Evolutionary conservation across 2,888 invertebrate genomes (phyloP).

Genomic region (Drosophila villosipedis): DNA sequence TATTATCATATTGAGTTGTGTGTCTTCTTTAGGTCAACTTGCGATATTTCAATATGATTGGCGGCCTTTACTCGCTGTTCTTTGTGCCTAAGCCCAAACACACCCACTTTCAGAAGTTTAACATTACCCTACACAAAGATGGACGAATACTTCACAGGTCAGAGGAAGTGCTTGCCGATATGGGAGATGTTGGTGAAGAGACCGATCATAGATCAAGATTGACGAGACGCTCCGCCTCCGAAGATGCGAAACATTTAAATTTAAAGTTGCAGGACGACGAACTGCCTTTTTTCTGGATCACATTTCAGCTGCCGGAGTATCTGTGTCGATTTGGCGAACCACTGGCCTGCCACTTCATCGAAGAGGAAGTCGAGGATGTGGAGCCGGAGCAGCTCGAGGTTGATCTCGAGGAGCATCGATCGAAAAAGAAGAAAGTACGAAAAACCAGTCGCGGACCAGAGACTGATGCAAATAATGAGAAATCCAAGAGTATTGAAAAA

Average conservation of each 20-base stretch:
- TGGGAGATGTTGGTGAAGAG: not conserved
- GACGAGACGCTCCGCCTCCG: not conserved
- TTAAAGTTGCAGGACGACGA: slow-evolving; percentile 36
- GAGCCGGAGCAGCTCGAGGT: not conserved
- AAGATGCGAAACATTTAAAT: not conserved
- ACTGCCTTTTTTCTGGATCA: slow-evolving; percentile 70
- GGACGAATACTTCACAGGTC: slow-evolving; percentile 45
- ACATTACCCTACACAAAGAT: slow-evolving; percentile 73
- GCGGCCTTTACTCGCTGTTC: slow-evolving; percentile 78
- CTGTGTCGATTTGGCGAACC: slow-evolving; percentile 80
- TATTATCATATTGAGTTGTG: too few species aligned
- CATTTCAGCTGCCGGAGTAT: slow-evolving; percentile 69
- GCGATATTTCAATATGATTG: slow-evolving; percentile 74
- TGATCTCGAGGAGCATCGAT: not conserved
- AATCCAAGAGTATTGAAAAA: not conserved
- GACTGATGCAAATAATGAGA: not conserved
- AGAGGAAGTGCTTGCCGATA: slow-evolving; percentile 25
- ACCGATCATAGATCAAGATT: not conserved
- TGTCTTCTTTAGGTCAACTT: slow-evolving; percentile 76
- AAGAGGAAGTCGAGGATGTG: slow-evolving; percentile 51
- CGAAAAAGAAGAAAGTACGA: slow-evolving; percentile 4
- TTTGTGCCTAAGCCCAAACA: slow-evolving; percentile 74
- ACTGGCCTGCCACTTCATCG: slow-evolving; percentile 76
- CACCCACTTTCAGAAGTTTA: slow-evolving; percentile 63
- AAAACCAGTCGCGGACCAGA: not conserved